These are phyloP conservation scores for Polydrusus tereticollis DNA, from an alignment of 2,888 invertebrate species.

Conservation along the genomic window DNA sequence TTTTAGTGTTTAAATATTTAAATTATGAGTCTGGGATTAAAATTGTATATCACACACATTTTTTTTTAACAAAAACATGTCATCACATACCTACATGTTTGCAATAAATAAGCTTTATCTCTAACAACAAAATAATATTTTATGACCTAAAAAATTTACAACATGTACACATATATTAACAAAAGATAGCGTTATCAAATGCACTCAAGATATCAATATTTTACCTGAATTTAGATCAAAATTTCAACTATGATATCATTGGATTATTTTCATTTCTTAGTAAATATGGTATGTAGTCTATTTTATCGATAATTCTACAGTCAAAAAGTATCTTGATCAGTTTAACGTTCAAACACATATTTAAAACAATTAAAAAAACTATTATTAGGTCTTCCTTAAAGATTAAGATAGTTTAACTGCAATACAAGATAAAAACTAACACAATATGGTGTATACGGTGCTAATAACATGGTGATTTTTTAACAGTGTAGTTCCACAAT, in stretches of 20 bases:
- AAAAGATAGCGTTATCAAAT: conserved; percentile 12
- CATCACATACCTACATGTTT: background rate
- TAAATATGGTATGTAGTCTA: background rate
- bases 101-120: background rate
- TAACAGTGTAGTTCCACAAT: background rate
- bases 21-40: too few relatives aligned
- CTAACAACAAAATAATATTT: background rate
- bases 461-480: background rate
- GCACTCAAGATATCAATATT: background rate
- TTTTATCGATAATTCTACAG: background rate
- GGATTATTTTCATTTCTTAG: background rate
- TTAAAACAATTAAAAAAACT: background rate
- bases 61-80: too few relatives aligned
- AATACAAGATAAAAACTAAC: background rate
- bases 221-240: conserved; percentile 13
- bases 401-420: background rate
- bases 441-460: conserved; percentile 18
- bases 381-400: background rate
- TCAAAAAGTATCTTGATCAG: background rate
- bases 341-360: background rate
- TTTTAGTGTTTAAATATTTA: too few relatives aligned
- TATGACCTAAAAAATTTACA: background rate
- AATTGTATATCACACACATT: too few relatives aligned
- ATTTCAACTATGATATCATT: background rate
- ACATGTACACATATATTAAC: background rate